Conservation (phyloP, 2,797 vertebrate genomes). For the Pelobates cultripes region DNA sequence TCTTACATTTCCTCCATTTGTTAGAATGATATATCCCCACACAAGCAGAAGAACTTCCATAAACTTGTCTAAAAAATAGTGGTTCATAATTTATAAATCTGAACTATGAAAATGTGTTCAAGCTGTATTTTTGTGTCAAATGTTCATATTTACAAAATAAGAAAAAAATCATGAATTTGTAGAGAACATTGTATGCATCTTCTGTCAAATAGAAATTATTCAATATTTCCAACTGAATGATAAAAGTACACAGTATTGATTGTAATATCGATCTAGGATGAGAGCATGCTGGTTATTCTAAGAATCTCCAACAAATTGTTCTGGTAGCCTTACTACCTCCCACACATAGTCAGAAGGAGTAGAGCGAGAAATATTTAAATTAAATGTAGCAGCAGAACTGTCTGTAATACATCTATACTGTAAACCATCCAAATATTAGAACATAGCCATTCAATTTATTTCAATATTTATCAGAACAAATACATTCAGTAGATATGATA, state of each 20-base stretch:
- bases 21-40: too few relatives aligned
- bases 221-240: slow-evolving; percentile 9
- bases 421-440: too few relatives aligned
- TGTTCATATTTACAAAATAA: background rate
- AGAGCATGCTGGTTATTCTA: background rate
- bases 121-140: background rate
- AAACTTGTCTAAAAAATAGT: too few relatives aligned
- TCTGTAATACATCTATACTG: too few relatives aligned
- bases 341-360: background rate
- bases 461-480: too few relatives aligned
- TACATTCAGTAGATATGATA: too few relatives aligned
- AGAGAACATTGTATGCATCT: background rate
- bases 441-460: too few relatives aligned
- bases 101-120: background rate
- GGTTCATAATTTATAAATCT: too few relatives aligned
- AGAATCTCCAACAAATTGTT: background rate
- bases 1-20: too few relatives aligned
- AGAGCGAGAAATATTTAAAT: background rate
- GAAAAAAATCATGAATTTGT: background rate
- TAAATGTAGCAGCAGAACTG: background rate
- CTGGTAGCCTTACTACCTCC: background rate
- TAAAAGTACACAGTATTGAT: background rate
- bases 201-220: background rate
- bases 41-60: too few relatives aligned
- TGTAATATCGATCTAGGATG: background rate